These are phyloP conservation scores for Drosophila truncata DNA, from an alignment of 1,140 invertebrate genomes.

Conservation along the genomic window DNA sequence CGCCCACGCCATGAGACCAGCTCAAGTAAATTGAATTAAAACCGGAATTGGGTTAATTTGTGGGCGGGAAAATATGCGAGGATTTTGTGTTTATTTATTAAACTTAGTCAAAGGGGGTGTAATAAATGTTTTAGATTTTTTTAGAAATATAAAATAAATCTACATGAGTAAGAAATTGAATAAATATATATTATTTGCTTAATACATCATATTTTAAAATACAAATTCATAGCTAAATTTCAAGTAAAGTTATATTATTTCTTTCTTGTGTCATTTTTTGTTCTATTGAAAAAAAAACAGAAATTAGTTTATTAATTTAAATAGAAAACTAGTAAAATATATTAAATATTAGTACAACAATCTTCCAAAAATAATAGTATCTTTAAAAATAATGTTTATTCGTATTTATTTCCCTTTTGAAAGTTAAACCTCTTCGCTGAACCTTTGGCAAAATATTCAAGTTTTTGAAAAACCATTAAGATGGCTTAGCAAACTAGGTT, in stretches of 20 bases:
- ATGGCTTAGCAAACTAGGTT: constrained; percentile 16
- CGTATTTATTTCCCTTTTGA: background rate
- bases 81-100: background rate
- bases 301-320: too few relatives aligned
- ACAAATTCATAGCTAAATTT: background rate
- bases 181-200: background rate
- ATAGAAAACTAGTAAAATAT: too few relatives aligned
- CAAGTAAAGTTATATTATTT: background rate
- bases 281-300: too few relatives aligned
- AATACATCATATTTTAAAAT: too few relatives aligned
- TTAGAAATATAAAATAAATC: too few relatives aligned
- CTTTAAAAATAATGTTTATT: background rate
- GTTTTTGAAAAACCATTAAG: constrained; percentile 9
- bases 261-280: too few relatives aligned
- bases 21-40: constrained; percentile 46
- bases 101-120: too few relatives aligned
- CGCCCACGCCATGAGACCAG: constrained; percentile 2
- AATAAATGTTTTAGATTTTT: too few relatives aligned
- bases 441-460: background rate
- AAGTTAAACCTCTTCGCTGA: background rate
- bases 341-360: background rate
- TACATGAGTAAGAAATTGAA: too few relatives aligned
- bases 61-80: background rate
- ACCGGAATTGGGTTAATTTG: constrained; percentile 19
- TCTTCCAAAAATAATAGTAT: background rate